phyloP scores from a whole-genome alignment of 2,888 invertebrate species.

The Drosophila longiperda region DNA sequence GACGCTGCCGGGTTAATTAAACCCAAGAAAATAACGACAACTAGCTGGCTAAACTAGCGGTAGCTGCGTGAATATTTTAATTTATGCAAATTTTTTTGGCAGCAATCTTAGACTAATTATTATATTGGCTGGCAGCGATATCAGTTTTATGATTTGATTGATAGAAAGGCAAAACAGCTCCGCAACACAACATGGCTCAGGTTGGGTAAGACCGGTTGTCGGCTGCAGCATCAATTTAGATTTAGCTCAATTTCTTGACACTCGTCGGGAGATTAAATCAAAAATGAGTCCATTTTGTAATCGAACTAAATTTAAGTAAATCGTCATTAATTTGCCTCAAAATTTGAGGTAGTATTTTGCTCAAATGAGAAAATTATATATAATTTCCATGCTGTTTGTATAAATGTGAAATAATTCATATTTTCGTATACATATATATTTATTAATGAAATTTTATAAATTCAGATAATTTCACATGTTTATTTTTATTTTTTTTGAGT shows the following conservation, averaged over 20 bases:
- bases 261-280: neutral
- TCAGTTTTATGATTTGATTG: conserved; percentile 43
- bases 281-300: neutral
- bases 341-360: neutral
- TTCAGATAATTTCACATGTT: neutral
- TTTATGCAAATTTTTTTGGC: conserved; percentile 64
- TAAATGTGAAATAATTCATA: neutral
- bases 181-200: neutral
- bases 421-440: neutral
- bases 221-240: neutral
- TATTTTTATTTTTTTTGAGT: neutral
- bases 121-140: conserved; percentile 37
- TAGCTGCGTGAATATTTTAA: conserved; percentile 47
- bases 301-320: neutral
- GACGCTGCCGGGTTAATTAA: conserved; percentile 73
- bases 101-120: conserved; percentile 58
- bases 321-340: too few species aligned
- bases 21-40: conserved; percentile 23
- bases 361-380: neutral
- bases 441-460: neutral
- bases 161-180: conserved; percentile 39
- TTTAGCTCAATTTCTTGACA: neutral
- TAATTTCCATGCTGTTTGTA: too few species aligned
- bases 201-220: neutral
- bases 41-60: conserved; percentile 28